These are phyloP conservation scores for Lepidochrysops patricia DNA, from an alignment of 2,888 invertebrate genomes.

Conservation along the genomic window DNA sequence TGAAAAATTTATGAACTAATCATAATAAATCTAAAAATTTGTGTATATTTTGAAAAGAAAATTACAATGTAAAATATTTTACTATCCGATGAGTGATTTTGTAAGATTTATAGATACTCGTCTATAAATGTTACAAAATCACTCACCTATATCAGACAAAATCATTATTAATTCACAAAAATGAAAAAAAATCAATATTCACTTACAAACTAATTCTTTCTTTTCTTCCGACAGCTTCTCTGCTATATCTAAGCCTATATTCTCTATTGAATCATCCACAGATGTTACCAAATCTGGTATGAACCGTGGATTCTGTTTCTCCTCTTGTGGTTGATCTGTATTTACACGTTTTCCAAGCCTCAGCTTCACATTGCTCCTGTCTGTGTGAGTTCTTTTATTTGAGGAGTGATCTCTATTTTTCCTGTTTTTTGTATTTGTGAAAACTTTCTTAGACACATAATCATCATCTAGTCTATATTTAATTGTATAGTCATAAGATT, in stretches of 20 bases:
- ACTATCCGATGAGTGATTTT: too few species aligned
- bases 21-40: neutral
- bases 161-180: too few species aligned
- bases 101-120: too few species aligned
- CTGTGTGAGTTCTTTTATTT: slow-evolving; percentile 75
- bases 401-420: slow-evolving; percentile 36
- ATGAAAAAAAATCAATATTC: too few species aligned
- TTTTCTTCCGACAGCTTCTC: slow-evolving; percentile 84
- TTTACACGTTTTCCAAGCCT: slow-evolving; percentile 70
- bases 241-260: slow-evolving; percentile 81
- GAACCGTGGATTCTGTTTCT: slow-evolving; percentile 69
- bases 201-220: slow-evolving; percentile 80
- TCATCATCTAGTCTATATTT: slow-evolving; percentile 76
- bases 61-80: too few species aligned
- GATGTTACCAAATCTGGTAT: slow-evolving; percentile 75
- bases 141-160: too few species aligned
- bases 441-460: slow-evolving; percentile 53
- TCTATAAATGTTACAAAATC: too few species aligned
- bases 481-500: slow-evolving; percentile 83
- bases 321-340: slow-evolving; percentile 53
- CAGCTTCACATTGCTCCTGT: slow-evolving; percentile 74
- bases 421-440: slow-evolving; percentile 38
- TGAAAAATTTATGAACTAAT: slow-evolving; percentile 42
- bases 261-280: slow-evolving; percentile 67
- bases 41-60: too few species aligned